phyloP scores from a whole-genome alignment of 1,140 invertebrate species.

The Chlorops oryzae region DNA sequence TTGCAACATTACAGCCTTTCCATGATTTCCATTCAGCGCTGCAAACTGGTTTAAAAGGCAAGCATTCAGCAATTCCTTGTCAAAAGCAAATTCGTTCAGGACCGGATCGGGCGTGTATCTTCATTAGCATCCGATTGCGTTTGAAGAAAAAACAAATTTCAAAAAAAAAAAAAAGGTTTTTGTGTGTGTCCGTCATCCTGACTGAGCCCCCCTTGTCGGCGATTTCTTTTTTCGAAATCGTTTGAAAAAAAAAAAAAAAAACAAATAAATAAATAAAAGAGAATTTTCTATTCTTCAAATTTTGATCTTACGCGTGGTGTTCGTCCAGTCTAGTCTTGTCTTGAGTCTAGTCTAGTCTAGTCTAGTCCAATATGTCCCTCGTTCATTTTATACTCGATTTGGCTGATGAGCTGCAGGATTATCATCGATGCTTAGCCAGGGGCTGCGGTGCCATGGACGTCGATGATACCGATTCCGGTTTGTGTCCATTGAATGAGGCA shows the following conservation, averaged over 20 bases:
- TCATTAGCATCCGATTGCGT: conserved; percentile 17
- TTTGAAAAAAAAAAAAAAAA: conserved; percentile 10
- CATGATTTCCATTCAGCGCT: conserved; percentile 43
- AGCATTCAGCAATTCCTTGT: conserved; percentile 41
- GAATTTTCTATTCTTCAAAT: too few species aligned
- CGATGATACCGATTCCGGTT: conserved; percentile 37
- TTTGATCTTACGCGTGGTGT: background rate
- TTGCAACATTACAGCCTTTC: conserved; percentile 8
- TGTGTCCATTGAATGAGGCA: conserved; percentile 35
- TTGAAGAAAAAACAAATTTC: conserved; percentile 1
- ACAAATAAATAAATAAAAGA: background rate
- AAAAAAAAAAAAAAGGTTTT: conserved; percentile 1
- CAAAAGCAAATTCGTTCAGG: conserved; percentile 43
- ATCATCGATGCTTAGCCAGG: conserved; percentile 29
- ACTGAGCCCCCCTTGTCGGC: too few species aligned
- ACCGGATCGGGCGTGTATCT: conserved; percentile 31
- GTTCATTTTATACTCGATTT: conserved; percentile 45
- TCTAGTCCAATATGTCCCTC: conserved; percentile 34
- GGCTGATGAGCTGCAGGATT: conserved; percentile 43
- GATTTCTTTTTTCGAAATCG: background rate
- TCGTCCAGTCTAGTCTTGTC: too few species aligned
- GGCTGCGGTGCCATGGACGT: conserved; percentile 27
- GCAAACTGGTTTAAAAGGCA: conserved; percentile 41
- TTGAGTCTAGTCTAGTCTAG: too few species aligned
- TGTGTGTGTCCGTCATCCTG: background rate